Conservation (phyloP, 2,888 invertebrate species). For the Drosophila antonietae region DNA sequence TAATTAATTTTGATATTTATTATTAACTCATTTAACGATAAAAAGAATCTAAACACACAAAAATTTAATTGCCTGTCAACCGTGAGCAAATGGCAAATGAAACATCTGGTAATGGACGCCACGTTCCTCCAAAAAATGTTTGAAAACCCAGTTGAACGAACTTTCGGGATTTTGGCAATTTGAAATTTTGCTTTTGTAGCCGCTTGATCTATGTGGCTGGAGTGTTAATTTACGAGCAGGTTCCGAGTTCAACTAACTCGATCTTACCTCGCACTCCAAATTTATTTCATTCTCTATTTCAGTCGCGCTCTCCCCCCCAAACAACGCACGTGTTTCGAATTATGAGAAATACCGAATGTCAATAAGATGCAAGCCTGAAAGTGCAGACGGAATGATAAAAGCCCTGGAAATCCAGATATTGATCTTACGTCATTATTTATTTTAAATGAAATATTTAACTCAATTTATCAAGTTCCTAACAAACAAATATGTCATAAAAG, state of each 20-base stretch:
- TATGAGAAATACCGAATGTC: slow-evolving; percentile 38
- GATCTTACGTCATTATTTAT: slow-evolving; percentile 16
- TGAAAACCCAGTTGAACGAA: slow-evolving; percentile 38
- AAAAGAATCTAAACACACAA: slow-evolving; percentile 2
- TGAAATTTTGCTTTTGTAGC: slow-evolving; percentile 11
- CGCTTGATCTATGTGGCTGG: slow-evolving; percentile 44
- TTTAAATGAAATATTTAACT: neutral
- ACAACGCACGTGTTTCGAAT: slow-evolving; percentile 41
- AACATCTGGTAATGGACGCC: slow-evolving; percentile 37
- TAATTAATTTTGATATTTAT: slow-evolving; percentile 12
- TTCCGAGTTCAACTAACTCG: slow-evolving; percentile 35
- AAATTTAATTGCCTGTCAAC: slow-evolving; percentile 35
- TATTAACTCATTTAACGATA: slow-evolving; percentile 2
- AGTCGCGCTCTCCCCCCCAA: neutral
- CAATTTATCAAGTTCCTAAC: neutral
- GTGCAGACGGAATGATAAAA: slow-evolving; percentile 3
- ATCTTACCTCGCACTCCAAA: slow-evolving; percentile 9
- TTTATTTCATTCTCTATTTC: slow-evolving; percentile 11
- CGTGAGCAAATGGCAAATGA: slow-evolving; percentile 14
- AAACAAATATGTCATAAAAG: neutral
- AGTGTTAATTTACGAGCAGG: slow-evolving; percentile 44
- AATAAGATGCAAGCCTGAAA: slow-evolving; percentile 16
- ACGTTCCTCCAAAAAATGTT: slow-evolving; percentile 18
- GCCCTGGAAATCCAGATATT: slow-evolving; percentile 1
- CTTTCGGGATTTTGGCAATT: slow-evolving; percentile 13